Conservation (phyloP, 1,140 invertebrate species). For the Habropoda laboriosa region DNA sequence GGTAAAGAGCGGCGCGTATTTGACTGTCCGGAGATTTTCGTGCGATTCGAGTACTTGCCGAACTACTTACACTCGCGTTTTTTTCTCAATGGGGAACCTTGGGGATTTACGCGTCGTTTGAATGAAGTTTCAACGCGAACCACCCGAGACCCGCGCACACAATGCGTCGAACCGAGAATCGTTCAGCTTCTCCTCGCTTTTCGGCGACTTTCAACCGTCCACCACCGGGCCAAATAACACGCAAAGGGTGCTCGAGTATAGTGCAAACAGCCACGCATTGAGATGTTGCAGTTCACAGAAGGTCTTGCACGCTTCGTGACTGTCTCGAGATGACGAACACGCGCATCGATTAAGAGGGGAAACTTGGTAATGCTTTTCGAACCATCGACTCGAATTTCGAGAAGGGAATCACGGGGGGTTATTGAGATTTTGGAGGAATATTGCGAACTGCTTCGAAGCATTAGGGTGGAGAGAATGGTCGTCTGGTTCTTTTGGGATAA, state of each 20-base stretch:
- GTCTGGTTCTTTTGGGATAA: neutral
- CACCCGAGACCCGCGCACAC: constrained; percentile 14
- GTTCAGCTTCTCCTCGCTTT: neutral
- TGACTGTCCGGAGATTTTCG: constrained; percentile 52
- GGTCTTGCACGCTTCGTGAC: constrained; percentile 39
- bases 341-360: constrained; percentile 35
- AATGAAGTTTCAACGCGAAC: constrained; percentile 55
- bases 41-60: constrained; percentile 49
- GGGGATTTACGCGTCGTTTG: constrained; percentile 54
- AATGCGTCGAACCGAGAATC: constrained; percentile 51
- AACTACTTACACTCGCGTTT: constrained; percentile 49
- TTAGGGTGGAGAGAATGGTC: neutral
- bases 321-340: constrained; percentile 48
- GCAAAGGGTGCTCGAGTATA: constrained; percentile 49
- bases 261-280: constrained; percentile 59
- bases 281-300: constrained; percentile 40
- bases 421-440: neutral
- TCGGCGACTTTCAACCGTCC: neutral
- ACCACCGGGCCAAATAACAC: constrained; percentile 30
- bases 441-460: neutral
- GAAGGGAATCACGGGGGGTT: neutral
- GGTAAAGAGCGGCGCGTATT: constrained; percentile 53
- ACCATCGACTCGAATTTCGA: no score
- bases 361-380: no score
- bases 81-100: constrained; percentile 55